phyloP scores from a whole-genome alignment of 2,888 invertebrate species.

The Agonum fuliginosum region DNA sequence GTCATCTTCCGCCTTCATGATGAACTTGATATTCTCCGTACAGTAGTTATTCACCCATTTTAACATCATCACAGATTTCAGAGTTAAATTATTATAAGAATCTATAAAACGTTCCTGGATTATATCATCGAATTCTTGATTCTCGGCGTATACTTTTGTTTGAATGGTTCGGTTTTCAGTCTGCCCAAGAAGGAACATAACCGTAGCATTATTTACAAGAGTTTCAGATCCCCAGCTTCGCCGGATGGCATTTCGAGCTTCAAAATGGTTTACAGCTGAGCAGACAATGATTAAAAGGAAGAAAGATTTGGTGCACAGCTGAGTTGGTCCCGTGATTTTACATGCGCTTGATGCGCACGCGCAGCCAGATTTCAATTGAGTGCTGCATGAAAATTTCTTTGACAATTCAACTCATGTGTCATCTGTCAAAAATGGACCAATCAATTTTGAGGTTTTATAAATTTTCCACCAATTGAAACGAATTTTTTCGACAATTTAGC shows the following conservation, averaged over 20 bases:
- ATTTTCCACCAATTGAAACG: too few species aligned
- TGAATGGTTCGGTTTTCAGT: slow-evolving; percentile 75
- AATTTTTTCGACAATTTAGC: too few species aligned
- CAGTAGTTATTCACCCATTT: slow-evolving; percentile 87
- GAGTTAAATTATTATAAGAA: slow-evolving; percentile 89
- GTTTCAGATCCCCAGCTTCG: slow-evolving; percentile 80
- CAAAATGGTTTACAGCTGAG: slow-evolving; percentile 82
- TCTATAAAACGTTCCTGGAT: slow-evolving; percentile 90
- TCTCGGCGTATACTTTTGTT: slow-evolving; percentile 80
- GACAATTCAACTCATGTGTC: too few species aligned
- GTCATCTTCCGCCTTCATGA: slow-evolving; percentile 91
- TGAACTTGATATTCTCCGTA: slow-evolving; percentile 74
- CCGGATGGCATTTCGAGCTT: slow-evolving; percentile 80
- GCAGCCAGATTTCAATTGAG: too few species aligned
- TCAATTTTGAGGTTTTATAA: too few species aligned
- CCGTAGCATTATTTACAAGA: slow-evolving; percentile 69
- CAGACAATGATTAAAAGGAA: slow-evolving; percentile 85
- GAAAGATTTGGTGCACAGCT: slow-evolving; percentile 74
- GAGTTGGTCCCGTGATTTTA: slow-evolving; percentile 76
- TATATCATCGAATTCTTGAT: slow-evolving; percentile 81
- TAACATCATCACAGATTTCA: slow-evolving; percentile 89
- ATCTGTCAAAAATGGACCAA: too few species aligned
- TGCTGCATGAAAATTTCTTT: too few species aligned
- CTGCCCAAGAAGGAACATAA: slow-evolving; percentile 79
- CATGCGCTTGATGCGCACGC: too few species aligned